Conservation (phyloP, 2,113 vertebrate genomes). For the Aegotheles bennettii region DNA sequence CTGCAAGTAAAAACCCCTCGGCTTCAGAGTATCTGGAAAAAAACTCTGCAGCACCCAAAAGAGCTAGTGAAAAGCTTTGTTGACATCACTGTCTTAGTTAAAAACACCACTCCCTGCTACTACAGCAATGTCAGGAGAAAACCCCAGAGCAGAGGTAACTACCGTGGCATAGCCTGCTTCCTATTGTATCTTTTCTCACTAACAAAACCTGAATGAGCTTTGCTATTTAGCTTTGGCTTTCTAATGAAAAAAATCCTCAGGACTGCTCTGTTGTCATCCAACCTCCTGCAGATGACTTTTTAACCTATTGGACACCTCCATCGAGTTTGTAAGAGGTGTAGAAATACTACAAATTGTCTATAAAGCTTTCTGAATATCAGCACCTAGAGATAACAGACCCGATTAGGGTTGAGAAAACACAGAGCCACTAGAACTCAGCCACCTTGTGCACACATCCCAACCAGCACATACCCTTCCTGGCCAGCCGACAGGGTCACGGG, state of each 20-base stretch:
- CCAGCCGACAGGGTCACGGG: neutral
- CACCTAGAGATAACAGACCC: neutral
- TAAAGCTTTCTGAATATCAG: neutral
- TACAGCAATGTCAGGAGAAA: neutral
- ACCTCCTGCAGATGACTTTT: neutral
- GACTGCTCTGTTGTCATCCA: neutral
- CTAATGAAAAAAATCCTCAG: neutral
- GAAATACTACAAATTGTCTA: neutral
- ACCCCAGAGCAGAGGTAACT: neutral
- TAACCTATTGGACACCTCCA: neutral
- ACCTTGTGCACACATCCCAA: neutral
- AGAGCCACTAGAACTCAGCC: neutral
- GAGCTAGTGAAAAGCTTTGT: neutral
- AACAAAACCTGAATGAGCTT: neutral
- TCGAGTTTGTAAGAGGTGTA: neutral
- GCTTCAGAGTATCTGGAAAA: neutral
- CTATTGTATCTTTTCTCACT: neutral
- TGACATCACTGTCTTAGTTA: neutral
- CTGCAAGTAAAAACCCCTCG: neutral
- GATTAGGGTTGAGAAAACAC: neutral
- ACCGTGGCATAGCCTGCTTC: neutral
- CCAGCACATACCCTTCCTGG: neutral
- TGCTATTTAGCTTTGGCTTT: neutral
- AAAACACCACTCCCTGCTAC: neutral
- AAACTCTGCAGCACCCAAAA: neutral